These are phyloP conservation scores for Scotopteryx bipunctaria DNA, from an alignment of 2,888 invertebrate species.

Conservation along the genomic window DNA sequence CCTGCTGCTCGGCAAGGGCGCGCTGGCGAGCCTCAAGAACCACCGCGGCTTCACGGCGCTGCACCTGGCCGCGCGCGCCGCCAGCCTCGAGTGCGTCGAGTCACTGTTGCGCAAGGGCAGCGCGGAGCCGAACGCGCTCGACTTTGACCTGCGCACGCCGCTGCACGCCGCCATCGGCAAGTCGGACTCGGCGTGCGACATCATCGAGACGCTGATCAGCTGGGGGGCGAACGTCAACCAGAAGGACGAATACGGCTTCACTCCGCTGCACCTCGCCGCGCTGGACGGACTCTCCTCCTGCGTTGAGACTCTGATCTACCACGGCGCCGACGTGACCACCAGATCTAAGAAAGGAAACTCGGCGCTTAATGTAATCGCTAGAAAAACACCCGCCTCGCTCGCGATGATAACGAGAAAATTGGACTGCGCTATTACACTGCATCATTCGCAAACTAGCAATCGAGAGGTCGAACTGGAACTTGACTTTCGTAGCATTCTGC, in stretches of 20 bases:
- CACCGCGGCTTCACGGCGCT: constrained; percentile 92
- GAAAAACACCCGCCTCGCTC: constrained; percentile 93
- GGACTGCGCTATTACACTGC: constrained; percentile 90
- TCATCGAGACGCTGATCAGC: constrained; percentile 89
- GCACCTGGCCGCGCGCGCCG: constrained; percentile 91
- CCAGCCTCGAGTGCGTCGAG: constrained; percentile 92
- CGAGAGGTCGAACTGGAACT: constrained; percentile 92
- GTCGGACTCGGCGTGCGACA: constrained; percentile 90
- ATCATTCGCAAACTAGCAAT: constrained; percentile 90
- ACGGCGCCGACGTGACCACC: constrained; percentile 95
- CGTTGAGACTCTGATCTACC: constrained; percentile 91
- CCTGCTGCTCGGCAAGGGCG: constrained; percentile 88
- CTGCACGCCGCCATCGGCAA: constrained; percentile 94
- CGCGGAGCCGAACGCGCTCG: constrained; percentile 90
- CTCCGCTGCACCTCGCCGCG: constrained; percentile 93
- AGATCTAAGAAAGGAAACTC: constrained; percentile 94
- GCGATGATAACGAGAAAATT: constrained; percentile 92
- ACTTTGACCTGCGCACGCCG: constrained; percentile 91
- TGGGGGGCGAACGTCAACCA: constrained; percentile 93
- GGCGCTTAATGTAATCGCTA: constrained; percentile 91
- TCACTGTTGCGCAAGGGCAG: constrained; percentile 88
- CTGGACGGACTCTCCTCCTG: constrained; percentile 93
- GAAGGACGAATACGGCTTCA: constrained; percentile 93
- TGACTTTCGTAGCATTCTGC: constrained; percentile 91
- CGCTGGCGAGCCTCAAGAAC: constrained; percentile 89